Percentiles rank a stretch among this genome's conserved stretches.
phyloP scores from a whole-genome alignment of 2,113 vertebrate species.

The Sturnus vulgaris region DNA sequence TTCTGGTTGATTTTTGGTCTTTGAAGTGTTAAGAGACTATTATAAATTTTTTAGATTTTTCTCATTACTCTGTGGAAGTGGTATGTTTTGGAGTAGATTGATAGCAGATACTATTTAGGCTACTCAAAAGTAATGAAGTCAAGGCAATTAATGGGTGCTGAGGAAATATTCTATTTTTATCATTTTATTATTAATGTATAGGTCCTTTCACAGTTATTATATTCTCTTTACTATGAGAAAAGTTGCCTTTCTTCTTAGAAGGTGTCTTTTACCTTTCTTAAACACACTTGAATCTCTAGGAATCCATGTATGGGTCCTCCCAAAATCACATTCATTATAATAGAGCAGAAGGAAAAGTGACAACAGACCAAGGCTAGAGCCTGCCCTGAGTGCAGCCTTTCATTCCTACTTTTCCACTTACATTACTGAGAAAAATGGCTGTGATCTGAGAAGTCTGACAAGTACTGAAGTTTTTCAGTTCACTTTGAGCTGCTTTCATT shows the following conservation, averaged over 20 bases:
- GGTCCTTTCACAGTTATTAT: neutral
- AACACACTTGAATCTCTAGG: neutral
- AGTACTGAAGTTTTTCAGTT: neutral
- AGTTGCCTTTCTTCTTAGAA: neutral
- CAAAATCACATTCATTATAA: neutral
- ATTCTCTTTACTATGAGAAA: neutral
- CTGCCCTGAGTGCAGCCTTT: neutral
- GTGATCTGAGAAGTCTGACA: neutral
- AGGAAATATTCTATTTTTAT: neutral
- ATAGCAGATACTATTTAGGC: neutral
- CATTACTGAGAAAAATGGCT: neutral
- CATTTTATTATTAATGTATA: neutral
- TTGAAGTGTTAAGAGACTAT: neutral
- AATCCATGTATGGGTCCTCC: neutral
- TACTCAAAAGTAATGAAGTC: neutral
- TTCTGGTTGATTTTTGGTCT: neutral
- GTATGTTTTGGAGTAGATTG: neutral
- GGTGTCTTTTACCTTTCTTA: neutral
- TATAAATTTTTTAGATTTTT: neutral
- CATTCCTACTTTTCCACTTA: neutral
- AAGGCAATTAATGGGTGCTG: neutral
- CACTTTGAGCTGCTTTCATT: neutral
- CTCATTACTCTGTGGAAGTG: neutral
- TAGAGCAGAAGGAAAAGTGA: neutral
- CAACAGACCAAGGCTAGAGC: neutral